These are phyloP conservation scores for Cossypha dichroa DNA, from an alignment of 2,797 vertebrate genomes.

Conservation along the genomic window DNA sequence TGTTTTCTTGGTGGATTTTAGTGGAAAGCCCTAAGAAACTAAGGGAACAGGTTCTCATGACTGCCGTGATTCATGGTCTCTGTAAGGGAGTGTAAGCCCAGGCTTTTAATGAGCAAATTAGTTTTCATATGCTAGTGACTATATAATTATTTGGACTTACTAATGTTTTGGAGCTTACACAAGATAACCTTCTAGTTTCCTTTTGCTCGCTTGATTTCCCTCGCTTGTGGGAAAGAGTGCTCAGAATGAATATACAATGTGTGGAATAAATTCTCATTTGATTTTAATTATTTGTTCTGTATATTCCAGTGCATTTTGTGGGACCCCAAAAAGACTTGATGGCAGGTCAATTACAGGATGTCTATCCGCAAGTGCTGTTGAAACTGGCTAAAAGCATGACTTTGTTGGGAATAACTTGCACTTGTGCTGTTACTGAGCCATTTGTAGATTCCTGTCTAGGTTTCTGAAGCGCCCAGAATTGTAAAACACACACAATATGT, in stretches of 20 bases:
- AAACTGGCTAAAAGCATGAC: neutral
- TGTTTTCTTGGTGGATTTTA: neutral
- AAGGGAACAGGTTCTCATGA: neutral
- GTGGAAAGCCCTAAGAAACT: neutral
- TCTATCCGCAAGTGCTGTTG: accelerated
- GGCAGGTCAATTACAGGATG: neutral
- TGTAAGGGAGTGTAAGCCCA: neutral
- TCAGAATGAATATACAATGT: neutral
- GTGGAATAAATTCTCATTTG: neutral
- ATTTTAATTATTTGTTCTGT: neutral
- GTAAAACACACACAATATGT: accelerated
- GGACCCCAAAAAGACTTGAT: neutral
- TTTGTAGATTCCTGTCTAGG: neutral
- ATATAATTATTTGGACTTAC: slow-evolving; percentile 16
- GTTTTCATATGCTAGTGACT: neutral
- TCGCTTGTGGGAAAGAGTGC: neutral
- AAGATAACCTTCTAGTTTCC: neutral
- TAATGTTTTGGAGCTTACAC: neutral
- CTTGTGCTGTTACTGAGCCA: neutral
- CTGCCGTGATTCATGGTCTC: neutral
- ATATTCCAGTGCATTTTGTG: neutral
- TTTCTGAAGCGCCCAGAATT: neutral
- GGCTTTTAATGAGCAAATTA: neutral
- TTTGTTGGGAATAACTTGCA: neutral
- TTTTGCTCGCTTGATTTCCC: neutral